Conservation (phyloP, 1,140 invertebrate species). For the Caerostris extrusa region DNA sequence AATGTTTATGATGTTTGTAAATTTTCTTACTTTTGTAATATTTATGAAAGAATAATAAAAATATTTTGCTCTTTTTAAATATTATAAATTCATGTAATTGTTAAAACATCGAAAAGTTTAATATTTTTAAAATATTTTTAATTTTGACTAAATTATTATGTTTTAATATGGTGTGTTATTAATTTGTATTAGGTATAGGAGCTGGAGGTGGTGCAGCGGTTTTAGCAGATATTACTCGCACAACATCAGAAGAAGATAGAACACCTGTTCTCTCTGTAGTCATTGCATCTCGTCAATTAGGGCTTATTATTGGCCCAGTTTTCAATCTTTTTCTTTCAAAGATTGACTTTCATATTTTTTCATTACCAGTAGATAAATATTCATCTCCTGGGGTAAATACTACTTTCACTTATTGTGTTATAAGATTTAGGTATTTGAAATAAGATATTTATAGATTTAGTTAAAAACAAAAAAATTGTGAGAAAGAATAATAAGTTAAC, state of each 20-base stretch:
- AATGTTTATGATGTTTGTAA: no score
- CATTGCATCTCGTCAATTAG: slow-evolving; percentile 80
- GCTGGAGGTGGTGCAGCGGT: slow-evolving; percentile 79
- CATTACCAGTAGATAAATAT: slow-evolving; percentile 80
- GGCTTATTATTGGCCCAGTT: slow-evolving; percentile 80
- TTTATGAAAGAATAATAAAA: no score
- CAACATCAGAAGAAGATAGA: slow-evolving; percentile 80
- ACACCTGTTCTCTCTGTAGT: slow-evolving; percentile 80
- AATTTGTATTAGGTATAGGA: slow-evolving; percentile 79
- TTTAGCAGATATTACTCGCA: slow-evolving; percentile 80
- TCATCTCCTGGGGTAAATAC: slow-evolving; percentile 81
- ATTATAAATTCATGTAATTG: no score
- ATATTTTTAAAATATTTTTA: neutral
- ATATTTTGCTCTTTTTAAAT: no score
- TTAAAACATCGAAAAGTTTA: no score
- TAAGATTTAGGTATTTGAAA: no score
- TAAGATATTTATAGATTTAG: no score
- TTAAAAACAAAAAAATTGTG: no score
- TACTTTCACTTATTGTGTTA: no score
- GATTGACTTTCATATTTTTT: slow-evolving; percentile 80
- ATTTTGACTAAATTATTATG: neutral
- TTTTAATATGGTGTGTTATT: no score
- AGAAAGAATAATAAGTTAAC: neutral
- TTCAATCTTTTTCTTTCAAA: slow-evolving; percentile 81
- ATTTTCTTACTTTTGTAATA: no score